A percentile compares a stretch with the other conserved stretches of the same genome.
Evolutionary conservation across 2,113 vertebrate species (phyloP).

Genomic region (Nanorana parkeri): DNA sequence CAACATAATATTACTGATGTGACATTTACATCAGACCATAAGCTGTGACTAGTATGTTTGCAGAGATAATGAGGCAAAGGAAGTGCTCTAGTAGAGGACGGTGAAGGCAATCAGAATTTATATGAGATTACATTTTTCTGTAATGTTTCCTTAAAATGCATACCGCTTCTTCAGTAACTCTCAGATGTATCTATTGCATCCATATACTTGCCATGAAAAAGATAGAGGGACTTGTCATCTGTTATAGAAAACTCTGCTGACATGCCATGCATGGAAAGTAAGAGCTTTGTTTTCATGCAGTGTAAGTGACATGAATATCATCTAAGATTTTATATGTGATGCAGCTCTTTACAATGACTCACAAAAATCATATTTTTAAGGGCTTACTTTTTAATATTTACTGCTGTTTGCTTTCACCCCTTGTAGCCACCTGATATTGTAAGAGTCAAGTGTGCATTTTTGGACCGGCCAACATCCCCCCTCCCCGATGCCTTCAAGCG

Average conservation of each 20-base stretch:
- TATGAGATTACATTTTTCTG: slow-evolving; percentile 37
- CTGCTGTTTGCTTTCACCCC: too few species aligned
- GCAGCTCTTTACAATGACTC: too few species aligned
- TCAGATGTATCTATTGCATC: slow-evolving; percentile 11
- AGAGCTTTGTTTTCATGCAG: too few species aligned
- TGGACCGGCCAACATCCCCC: too few species aligned
- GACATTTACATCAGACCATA: slow-evolving; percentile 39
- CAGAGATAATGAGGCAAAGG: slow-evolving; percentile 41
- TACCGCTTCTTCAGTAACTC: background rate
- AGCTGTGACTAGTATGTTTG: slow-evolving; percentile 38
- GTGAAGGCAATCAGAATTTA: slow-evolving; percentile 34
- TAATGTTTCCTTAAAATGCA: slow-evolving; percentile 31
- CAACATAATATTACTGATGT: slow-evolving; percentile 26
- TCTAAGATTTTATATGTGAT: too few species aligned
- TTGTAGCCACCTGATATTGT: too few species aligned
- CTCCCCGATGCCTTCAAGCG: too few species aligned
- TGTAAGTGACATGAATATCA: too few species aligned
- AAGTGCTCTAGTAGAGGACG: background rate
- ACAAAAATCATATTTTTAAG: too few species aligned
- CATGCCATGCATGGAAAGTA: background rate
- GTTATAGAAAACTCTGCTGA: slow-evolving; percentile 15
- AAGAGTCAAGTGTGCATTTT: too few species aligned
- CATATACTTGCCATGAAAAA: background rate
- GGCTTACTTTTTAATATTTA: too few species aligned
- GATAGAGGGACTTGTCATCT: slow-evolving; percentile 4